These are phyloP conservation scores for Aeoliscus strigatus DNA, from an alignment of 2,797 vertebrate species.

Conservation along the genomic window DNA sequence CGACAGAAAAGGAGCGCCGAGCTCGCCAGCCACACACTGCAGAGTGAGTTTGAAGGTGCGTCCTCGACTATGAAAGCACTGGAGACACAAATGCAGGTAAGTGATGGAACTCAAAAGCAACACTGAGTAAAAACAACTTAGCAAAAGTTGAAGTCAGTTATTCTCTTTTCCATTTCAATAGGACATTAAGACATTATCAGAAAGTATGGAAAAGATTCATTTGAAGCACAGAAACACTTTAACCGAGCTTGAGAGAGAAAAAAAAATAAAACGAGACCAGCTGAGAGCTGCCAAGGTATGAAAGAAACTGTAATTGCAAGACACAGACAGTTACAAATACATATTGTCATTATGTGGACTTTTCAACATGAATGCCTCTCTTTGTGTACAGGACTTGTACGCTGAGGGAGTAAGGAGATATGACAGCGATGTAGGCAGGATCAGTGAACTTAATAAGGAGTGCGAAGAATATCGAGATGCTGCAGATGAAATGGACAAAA, in stretches of 20 bases:
- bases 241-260: constrained; percentile 33
- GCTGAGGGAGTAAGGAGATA: constrained; percentile 23
- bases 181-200: constrained; percentile 37
- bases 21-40: constrained; percentile 42
- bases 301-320: constrained; percentile 8
- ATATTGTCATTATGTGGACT: too few relatives aligned
- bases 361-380: constrained; percentile 5
- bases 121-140: background rate
- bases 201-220: constrained; percentile 29
- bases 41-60: constrained; percentile 52
- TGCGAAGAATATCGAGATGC: constrained; percentile 47
- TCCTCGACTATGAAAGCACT: constrained; percentile 32
- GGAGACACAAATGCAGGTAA: constrained; percentile 47
- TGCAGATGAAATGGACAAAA: constrained; percentile 52
- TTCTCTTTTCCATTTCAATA: constrained; percentile 21
- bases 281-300: constrained; percentile 57
- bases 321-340: too few relatives aligned
- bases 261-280: constrained; percentile 28
- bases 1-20: constrained; percentile 33
- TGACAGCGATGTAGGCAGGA: constrained; percentile 26
- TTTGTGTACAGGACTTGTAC: constrained; percentile 50
- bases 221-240: constrained; percentile 32
- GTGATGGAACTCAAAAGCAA: background rate
- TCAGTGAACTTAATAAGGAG: constrained; percentile 41
- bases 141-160: background rate